Base-by-base conservation (phyloP, 2,888 invertebrate genomes). In the Agonopterix arenella region DNA sequence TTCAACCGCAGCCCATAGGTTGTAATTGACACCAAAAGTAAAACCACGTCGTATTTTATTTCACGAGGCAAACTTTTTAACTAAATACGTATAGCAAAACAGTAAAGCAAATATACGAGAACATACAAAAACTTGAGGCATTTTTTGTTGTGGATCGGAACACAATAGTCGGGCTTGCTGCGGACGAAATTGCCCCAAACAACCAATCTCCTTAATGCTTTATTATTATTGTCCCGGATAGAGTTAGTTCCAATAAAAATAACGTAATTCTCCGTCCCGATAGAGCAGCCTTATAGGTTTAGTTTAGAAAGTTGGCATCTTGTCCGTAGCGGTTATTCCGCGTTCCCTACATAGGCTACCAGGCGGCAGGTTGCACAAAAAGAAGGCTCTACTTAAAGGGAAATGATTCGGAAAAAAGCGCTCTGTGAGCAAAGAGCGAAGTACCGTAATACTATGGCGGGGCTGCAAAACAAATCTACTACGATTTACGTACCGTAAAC, bases 401-500 rank as follows among this genome's bases (percentile, higher is more conserved):
- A 74, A 75, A 68, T 68, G 77, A 72, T 72, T 79, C 58, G 68
- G 84, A 73, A 86, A 85, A 86, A 85, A 76, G 80, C 57, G 67
- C 79, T 79, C 70, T 84, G 70, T 70, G 77, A 66, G 72, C 68
- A 68, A 60, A 62, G 69, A 62, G 73, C 70, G 73, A 85, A 85
- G 84, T 83, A 71, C 76, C 68, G 80, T 78, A 85, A 85, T 84
- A 80, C 75, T 68, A 68, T 84, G 78, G 79, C 83, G 61, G 61
- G 64, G 64, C 70, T 73, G 70, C 77, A 83, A 83, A 84, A 83
- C 84, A 85, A 85, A 85, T 84, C 79, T 77, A 85, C 84, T 79
- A 81, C 84, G 81, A 82, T 86, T 86, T 84, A 85, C 84, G 86
- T 84, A 84, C 84, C 84, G 85, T 86, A 86, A 86, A 84, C 84